Evolutionary conservation across 2,113 vertebrate genomes (phyloP), one percentile per base, ranked within the genome.

Genomic region (Jacana jacana): DNA sequence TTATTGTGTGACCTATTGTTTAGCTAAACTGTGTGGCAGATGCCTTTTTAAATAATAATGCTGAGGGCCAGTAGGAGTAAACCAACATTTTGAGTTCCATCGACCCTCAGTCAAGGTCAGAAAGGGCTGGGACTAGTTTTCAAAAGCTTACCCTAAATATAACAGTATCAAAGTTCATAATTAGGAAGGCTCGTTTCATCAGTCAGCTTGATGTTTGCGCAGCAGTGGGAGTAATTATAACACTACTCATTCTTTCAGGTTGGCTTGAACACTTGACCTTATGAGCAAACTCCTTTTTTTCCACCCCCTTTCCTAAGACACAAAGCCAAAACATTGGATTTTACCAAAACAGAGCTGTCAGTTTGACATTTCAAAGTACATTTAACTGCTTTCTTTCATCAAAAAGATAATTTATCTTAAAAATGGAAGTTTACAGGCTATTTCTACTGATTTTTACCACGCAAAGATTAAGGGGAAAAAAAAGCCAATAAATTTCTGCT

Each of bases 191-290:
- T 91, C 39, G 58, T 88, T 95, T 94, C 17, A 83, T 66, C 85
- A 88, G 61, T 91, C 64, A 93, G 72, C 82, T 83, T 95, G 83
- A 64, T 84, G 81, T 91, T 95, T 91, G 64, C 64, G 63, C 63
- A 95, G 70, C 81, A 93, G 35, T 81, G 64, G 63, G 91, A 94
- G 84, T 91, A 94, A 87, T 94, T 97, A 71, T 72, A 93, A 82
- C 54, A 78, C 76, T 87, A 58, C 68, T 94, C 42, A 3, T 94
- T 96, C 86, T 95, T 97, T 96, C 96, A 93, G 94, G 85, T 95
- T 97, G 89, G 87, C 85, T 95, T 88, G 76, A 84, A 63, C 81
- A 84, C 85, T 97, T 96, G 93, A 95, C 87, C 86, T 95, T 86
- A 80, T 23, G 73, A 93, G 57, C 72, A 94, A 91, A 93, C 85